phyloP scores from a whole-genome alignment of 2,113 vertebrate species.

The Anoplopoma fimbria region DNA sequence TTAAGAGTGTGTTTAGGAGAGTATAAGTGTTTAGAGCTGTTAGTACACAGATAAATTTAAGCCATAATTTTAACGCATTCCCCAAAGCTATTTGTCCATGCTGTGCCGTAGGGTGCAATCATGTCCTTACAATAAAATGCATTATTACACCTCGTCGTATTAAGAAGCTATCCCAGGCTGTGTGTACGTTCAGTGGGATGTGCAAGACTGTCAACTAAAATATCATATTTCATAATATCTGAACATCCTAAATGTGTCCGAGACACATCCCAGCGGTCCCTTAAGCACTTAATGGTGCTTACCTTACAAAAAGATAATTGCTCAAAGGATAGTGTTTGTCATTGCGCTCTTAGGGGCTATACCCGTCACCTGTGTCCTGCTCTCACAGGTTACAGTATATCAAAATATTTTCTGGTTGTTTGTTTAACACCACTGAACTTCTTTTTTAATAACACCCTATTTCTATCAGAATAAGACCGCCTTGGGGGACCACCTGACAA shows the following conservation, averaged over 20 bases:
- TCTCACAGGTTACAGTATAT: not conserved
- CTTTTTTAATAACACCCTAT: not conserved
- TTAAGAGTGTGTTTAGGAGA: not conserved
- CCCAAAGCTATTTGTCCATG: not conserved
- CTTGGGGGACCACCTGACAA: constrained; percentile 92
- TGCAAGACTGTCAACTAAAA: not conserved
- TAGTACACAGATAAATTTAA: not conserved
- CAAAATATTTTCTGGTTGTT: not conserved
- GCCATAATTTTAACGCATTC: constrained; percentile 18
- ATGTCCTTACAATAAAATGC: constrained; percentile 19
- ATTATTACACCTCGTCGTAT: not conserved
- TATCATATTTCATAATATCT: constrained; percentile 7
- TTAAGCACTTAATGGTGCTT: constrained; percentile 19
- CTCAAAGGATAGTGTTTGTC: constrained; percentile 13
- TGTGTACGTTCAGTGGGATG: constrained; percentile 6
- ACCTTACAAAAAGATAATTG: constrained; percentile 9
- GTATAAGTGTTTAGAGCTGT: not conserved
- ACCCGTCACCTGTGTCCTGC: not conserved
- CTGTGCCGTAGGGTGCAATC: constrained; percentile 35
- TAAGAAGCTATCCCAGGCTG: not conserved
- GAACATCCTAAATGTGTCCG: not conserved
- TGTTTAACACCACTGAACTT: not conserved
- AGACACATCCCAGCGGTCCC: constrained; percentile 12
- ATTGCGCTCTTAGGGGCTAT: not conserved
- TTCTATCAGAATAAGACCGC: constrained; percentile 88